Evolutionary conservation across 2,797 vertebrate genomes (phyloP), one percentile per base, ranked within the genome.

Genomic region (Falco novaeseelandiae): DNA sequence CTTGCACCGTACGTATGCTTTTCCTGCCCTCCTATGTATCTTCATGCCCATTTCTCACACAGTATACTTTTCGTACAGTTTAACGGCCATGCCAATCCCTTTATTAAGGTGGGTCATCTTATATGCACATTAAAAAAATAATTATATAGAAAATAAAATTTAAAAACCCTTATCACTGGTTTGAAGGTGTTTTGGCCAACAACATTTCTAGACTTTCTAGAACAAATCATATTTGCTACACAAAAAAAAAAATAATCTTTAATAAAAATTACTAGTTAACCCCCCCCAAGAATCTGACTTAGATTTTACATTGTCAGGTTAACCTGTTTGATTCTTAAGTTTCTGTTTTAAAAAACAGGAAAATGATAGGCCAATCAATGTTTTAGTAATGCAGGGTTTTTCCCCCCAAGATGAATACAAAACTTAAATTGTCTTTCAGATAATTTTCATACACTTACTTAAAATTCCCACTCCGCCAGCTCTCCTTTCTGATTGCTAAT

Each of bases 391-490:
- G 55, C 2, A 38, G 23, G 27, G 7, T 34, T 72, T 73, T 44
- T n/a, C 2, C 0, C 10, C 14, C 11, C 14, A 65, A 57, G 8
- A 65, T 14, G 0, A 77, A 14, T 25, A 52, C 9, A 34, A 48
- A 82, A 55, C 15, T 14, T 52, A 7, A 26, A 55, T 25, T 25
- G 10, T 10, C 34, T 63, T 82, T 34, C 49, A 71, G 44, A 49
- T 15, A 0, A 48, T 63, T 85, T 63, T 76, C 18, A 38, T 20
- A 18, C 5, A 38, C 74, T 93, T 74, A 58, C 23, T 49, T 20
- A 13, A 46, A 17, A 42, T 1, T 9, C 5, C 7, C 2, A 22
- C 4, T 14, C 20, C 0, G 0, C 3, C 34, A 49, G 16, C 26
- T 66, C 78, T 79, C 34, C 38, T 46, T 66, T 58, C 48, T 55